Conservation (phyloP, 2,113 vertebrate genomes). For the Dascyllus trimaculatus region DNA sequence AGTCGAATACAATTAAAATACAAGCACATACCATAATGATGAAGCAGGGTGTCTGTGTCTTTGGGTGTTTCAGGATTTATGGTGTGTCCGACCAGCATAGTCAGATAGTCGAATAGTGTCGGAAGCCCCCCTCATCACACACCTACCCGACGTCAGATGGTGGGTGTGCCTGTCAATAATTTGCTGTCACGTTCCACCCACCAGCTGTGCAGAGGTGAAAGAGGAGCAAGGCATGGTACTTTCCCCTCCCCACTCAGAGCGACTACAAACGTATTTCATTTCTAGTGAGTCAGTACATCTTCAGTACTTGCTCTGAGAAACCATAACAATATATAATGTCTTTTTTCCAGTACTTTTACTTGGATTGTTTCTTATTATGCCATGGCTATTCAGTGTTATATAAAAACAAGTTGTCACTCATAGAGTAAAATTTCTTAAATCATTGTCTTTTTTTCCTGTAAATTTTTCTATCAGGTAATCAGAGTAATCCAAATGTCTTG, state of each 20-base stretch:
- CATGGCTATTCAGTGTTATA: neutral
- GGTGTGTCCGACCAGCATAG: neutral
- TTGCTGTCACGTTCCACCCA: neutral
- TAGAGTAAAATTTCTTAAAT: neutral
- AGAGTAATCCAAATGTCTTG: constrained; percentile 32
- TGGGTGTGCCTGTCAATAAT: neutral
- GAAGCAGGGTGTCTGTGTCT: neutral
- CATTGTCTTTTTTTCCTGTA: neutral
- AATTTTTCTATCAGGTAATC: constrained; percentile 17
- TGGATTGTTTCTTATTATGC: neutral
- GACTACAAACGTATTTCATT: neutral
- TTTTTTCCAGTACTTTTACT: neutral
- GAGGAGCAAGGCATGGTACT: neutral
- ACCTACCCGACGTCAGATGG: neutral
- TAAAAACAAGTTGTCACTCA: neutral
- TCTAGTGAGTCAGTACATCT: neutral
- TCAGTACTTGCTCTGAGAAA: neutral
- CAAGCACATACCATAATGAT: neutral
- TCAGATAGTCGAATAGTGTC: neutral
- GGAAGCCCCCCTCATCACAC: neutral
- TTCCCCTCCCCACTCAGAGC: neutral
- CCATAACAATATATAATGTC: neutral
- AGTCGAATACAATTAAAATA: neutral
- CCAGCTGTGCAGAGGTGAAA: constrained; percentile 9
- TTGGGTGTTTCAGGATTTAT: neutral